Conservation (phyloP, 2,888 invertebrate species). For the Eristalis pertinax region DNA sequence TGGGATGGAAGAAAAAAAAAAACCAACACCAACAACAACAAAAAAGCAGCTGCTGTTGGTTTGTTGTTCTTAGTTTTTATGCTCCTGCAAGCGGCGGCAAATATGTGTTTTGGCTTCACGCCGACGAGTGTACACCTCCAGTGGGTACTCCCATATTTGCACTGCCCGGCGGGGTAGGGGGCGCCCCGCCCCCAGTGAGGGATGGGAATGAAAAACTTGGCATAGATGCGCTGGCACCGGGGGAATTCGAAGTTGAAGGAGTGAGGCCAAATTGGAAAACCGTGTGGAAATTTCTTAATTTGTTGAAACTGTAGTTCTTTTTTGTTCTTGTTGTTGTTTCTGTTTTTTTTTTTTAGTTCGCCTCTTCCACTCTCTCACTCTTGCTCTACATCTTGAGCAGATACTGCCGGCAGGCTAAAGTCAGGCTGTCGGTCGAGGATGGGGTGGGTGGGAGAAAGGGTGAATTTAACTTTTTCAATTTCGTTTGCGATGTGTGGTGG, state of each 20-base stretch:
- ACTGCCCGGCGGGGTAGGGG: neutral
- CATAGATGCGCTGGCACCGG: conserved; percentile 40
- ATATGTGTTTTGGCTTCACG: conserved; percentile 58
- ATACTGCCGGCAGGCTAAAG: neutral
- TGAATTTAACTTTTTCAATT: conserved; percentile 47
- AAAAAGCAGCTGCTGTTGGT: conserved; percentile 4
- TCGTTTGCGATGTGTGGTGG: neutral
- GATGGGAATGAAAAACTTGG: conserved; percentile 23
- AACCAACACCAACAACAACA: too few relatives aligned
- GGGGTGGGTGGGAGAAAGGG: neutral
- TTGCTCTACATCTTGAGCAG: neutral
- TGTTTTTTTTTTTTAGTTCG: neutral
- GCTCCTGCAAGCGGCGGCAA: conserved; percentile 7
- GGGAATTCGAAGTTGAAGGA: conserved; percentile 9
- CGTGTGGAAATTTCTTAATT: conserved; percentile 71
- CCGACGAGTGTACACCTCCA: conserved; percentile 43
- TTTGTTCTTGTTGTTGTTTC: neutral
- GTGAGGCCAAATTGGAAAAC: conserved; percentile 63
- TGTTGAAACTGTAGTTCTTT: conserved; percentile 53
- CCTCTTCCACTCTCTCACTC: neutral
- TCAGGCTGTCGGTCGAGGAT: neutral
- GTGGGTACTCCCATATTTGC: conserved; percentile 29
- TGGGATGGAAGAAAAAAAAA: conserved; percentile 2
- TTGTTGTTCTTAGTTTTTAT: neutral
- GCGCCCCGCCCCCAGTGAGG: neutral